These are phyloP conservation scores for Palythoa grandis DNA, from an alignment of 92 coral and sea anemone species.

Conservation along the genomic window DNA sequence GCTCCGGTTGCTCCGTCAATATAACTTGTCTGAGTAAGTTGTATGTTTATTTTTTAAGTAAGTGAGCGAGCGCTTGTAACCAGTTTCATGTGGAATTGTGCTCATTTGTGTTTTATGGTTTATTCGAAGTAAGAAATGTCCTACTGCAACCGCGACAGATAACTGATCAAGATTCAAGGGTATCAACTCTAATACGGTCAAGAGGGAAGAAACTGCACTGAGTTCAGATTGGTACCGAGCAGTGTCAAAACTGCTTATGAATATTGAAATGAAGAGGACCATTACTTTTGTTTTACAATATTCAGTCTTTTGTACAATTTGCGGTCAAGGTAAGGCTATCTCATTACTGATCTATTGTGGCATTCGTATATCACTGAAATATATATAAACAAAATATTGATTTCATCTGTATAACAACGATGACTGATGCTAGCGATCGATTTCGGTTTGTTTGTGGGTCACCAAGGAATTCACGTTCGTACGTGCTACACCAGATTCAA, in stretches of 20 bases:
- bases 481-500: too few species aligned
- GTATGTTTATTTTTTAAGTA: neutral
- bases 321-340: constrained; percentile 37
- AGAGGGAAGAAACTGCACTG: neutral
- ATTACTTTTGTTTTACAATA: neutral
- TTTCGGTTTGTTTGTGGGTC: neutral
- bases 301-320: constrained; percentile 3
- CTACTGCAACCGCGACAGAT: neutral
- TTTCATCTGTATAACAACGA: neutral
- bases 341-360: neutral
- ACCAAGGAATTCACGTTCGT: neutral
- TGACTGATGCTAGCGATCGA: neutral
- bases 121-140: neutral
- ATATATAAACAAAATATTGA: neutral
- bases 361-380: neutral
- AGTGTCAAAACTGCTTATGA: constrained; percentile 1
- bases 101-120: neutral
- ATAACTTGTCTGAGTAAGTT: neutral
- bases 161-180: neutral
- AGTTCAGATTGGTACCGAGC: neutral
- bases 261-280: constrained; percentile 12
- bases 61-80: neutral
- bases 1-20: constrained; percentile 13
- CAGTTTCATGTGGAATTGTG: neutral
- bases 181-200: neutral